A percentile compares a stretch with the other conserved stretches of the same genome.
phyloP scores from a whole-genome alignment of 2,888 invertebrate genomes.

The Mamestra brassicae region DNA sequence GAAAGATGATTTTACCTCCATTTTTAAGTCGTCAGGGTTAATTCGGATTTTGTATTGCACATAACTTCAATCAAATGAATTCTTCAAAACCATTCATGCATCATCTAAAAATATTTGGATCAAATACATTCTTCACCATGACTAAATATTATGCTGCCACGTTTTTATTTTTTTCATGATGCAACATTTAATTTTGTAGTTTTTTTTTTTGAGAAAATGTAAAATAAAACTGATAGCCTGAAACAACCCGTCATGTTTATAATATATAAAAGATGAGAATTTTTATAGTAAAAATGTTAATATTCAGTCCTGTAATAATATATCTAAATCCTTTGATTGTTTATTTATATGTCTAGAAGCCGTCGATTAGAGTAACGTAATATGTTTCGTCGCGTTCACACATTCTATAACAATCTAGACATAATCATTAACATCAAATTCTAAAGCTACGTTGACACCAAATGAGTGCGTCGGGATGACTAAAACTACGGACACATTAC shows the following conservation, averaged over 20 bases:
- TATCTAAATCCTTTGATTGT: slow-evolving; percentile 14
- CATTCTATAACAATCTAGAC: slow-evolving; percentile 8
- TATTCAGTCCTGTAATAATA: slow-evolving; percentile 37
- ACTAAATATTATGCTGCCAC: slow-evolving; percentile 9
- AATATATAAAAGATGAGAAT: slow-evolving; percentile 11
- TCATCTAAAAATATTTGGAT: slow-evolving; percentile 50
- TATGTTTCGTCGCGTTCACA: slow-evolving; percentile 4
- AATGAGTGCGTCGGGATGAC: background rate
- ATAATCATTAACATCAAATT: slow-evolving; percentile 17
- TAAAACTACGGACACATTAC: background rate
- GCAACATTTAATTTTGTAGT: slow-evolving; percentile 20
- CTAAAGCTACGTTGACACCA: slow-evolving; percentile 28
- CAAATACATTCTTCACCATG: slow-evolving; percentile 24
- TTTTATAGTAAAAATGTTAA: slow-evolving; percentile 9
- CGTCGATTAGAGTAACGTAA: background rate
- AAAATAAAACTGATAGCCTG: slow-evolving; percentile 13
- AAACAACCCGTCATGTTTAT: slow-evolving; percentile 10
- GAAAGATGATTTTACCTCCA: background rate
- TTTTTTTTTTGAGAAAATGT: slow-evolving; percentile 17
- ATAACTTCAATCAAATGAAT: slow-evolving; percentile 34
- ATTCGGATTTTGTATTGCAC: slow-evolving; percentile 45
- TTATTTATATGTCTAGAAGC: slow-evolving; percentile 10
- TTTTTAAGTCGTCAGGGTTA: slow-evolving; percentile 22
- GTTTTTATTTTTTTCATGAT: slow-evolving; percentile 15
- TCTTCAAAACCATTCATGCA: slow-evolving; percentile 27